phyloP scores from a whole-genome alignment of 2,888 invertebrate genomes.

The Emmelina monodactyla region DNA sequence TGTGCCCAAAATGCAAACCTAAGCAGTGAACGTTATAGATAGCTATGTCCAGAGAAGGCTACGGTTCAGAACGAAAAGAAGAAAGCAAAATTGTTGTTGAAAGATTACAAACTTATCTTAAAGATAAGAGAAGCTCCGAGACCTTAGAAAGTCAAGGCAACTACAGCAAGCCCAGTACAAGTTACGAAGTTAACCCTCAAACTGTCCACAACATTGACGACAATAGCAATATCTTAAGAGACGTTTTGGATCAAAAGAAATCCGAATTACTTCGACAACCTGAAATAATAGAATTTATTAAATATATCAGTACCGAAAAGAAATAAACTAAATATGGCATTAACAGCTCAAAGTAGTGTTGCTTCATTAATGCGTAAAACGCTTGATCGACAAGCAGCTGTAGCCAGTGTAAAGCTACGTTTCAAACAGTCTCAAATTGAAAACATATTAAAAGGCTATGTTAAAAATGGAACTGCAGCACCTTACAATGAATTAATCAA shows the following conservation, averaged over 20 bases:
- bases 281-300: constrained; percentile 48
- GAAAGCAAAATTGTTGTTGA: constrained; percentile 59
- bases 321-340: constrained; percentile 44
- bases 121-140: constrained; percentile 52
- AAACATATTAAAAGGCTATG: constrained; percentile 41
- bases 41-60: constrained; percentile 62
- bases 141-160: constrained; percentile 28
- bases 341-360: constrained; percentile 42
- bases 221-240: constrained; percentile 45
- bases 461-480: constrained; percentile 35
- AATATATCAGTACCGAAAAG: constrained; percentile 46
- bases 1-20: no score
- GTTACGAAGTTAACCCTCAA: constrained; percentile 35
- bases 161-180: constrained; percentile 47
- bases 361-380: constrained; percentile 53
- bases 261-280: constrained; percentile 53
- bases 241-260: constrained; percentile 56
- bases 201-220: constrained; percentile 33
- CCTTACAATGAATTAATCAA: constrained; percentile 55
- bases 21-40: constrained; percentile 15
- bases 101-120: constrained; percentile 51
- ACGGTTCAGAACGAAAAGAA: constrained; percentile 56
- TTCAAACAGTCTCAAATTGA: constrained; percentile 53
- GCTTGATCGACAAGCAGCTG: constrained; percentile 40
- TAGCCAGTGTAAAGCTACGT: constrained; percentile 43